Base-by-base conservation (phyloP, 92 coral and sea anemone species). In the Epizoanthus rinbou region DNA sequence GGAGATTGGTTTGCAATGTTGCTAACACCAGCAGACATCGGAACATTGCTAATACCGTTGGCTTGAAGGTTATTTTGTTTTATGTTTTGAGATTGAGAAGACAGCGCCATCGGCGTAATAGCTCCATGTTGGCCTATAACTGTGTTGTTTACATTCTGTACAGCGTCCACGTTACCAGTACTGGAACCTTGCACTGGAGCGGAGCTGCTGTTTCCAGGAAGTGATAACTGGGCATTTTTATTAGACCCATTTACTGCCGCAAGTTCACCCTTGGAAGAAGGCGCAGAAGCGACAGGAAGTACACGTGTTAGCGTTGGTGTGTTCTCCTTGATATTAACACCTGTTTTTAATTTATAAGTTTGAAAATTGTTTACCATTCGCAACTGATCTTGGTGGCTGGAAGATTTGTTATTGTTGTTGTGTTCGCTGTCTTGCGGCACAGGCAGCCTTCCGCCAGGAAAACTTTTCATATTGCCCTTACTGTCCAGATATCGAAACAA, bases 401-500 rank as follows among this genome's bases (percentile, higher is more conserved):
- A 50, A 9, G 15, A 50, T 50, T 3, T 17, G 2, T 3, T 5
- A 21, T 60, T 39, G 16, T 25, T 18, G 24, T 22, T 78, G 72
- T 63, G 28, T 60, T 39, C 72, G 66, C 31, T 23, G 52, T 78
- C 82, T 41, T 78, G 82, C 39, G 82, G 82, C 11, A 78, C 82
- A 6, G 71, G 59, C 0, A 78, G 66, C 58, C 52, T 62, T 59
- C 57, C 82, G 37, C 22, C 9, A 19, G 71, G 47, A 5, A 43
- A 15, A 22, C 0, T 14, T 21, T 62, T 78, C 10, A 21, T 18
- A 24, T 24, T 63, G 3, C 31, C 57, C 23, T 22, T 60, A 11
- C 41, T 78, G 41, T 78, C 82, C 16, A 78, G 82, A 59, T 78
- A 78, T 17, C 62, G 72, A 78, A 78, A 78, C 82, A 78, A 62